Conservation (phyloP, 2,888 invertebrate species). For the Sesia apiformis region DNA sequence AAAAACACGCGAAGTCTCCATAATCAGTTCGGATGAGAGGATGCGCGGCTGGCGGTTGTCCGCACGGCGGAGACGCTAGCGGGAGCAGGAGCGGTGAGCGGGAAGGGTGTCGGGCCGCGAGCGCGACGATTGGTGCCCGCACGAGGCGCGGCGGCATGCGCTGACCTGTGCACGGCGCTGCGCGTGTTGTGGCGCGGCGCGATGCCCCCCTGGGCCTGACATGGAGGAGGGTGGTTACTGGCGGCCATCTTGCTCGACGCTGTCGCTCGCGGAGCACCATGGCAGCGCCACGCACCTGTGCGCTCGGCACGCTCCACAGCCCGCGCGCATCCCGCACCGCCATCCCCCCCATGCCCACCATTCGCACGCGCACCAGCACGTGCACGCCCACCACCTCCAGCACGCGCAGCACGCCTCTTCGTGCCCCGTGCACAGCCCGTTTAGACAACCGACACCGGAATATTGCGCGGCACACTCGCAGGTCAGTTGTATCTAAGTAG, state of each 20-base stretch:
- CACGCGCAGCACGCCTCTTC: slow-evolving; percentile 65
- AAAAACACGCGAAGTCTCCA: slow-evolving; percentile 17
- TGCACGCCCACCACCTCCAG: slow-evolving; percentile 64
- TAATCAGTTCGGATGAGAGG: slow-evolving; percentile 47
- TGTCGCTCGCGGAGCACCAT: slow-evolving; percentile 65
- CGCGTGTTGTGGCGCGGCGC: slow-evolving; percentile 72
- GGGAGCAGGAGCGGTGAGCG: slow-evolving; percentile 37
- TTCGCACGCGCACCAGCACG: slow-evolving; percentile 42
- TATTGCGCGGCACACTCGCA: slow-evolving; percentile 67
- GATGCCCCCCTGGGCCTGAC: slow-evolving; percentile 64
- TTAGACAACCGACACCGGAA: slow-evolving; percentile 75
- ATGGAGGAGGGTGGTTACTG: slow-evolving; percentile 70
- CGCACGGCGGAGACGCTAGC: slow-evolving; percentile 57
- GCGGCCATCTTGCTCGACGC: slow-evolving; percentile 70
- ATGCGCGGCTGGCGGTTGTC: slow-evolving; percentile 52
- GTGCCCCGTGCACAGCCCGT: slow-evolving; percentile 85
- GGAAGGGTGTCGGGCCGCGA: slow-evolving; percentile 73
- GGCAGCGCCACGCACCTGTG: slow-evolving; percentile 62
- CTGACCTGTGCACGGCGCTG: slow-evolving; percentile 70
- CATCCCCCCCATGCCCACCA: slow-evolving; percentile 43
- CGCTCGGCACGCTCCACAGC: slow-evolving; percentile 60
- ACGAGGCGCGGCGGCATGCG: slow-evolving; percentile 71
- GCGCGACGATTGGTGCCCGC: slow-evolving; percentile 71
- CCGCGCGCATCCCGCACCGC: slow-evolving; percentile 54
- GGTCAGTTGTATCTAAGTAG: slow-evolving; percentile 26